phyloP scores from a whole-genome alignment of 2,113 vertebrate species.

The Fregetta grallaria region DNA sequence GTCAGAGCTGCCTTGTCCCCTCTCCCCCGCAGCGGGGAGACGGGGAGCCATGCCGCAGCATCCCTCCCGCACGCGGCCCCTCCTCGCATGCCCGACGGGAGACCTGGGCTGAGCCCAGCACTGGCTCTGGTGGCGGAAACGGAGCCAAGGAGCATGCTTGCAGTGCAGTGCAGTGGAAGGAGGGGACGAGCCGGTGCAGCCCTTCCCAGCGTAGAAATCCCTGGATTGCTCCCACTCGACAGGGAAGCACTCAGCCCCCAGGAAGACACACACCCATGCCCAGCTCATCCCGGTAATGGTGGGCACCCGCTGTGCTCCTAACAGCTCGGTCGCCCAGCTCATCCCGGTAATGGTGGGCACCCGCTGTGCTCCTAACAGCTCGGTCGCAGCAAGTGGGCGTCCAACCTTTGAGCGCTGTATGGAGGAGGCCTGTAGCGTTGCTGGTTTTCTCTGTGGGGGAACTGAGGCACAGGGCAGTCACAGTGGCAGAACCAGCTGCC shows the following conservation, averaged over 20 bases:
- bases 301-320: neutral
- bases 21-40: neutral
- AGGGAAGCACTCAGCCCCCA: neutral
- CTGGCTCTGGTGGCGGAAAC: neutral
- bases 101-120: neutral
- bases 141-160: neutral
- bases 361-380: neutral
- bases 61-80: neutral
- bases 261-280: neutral
- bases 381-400: too few species aligned
- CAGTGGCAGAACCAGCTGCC: neutral
- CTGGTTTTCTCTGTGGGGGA: neutral
- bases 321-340: neutral
- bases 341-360: too few species aligned
- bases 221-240: rapidly evolving
- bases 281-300: rapidly evolving
- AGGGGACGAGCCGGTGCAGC: neutral
- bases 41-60: neutral
- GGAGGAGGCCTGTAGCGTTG: neutral
- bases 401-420: neutral
- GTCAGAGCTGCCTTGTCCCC: neutral
- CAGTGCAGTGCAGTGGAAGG: neutral
- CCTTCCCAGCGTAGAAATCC: neutral
- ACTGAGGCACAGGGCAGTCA: neutral
- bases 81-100: neutral